A percentile compares a stretch with the other conserved stretches of the same genome.
Conservation (phyloP, 2,797 vertebrate species). For the Tokudaia muenninki region DNA sequence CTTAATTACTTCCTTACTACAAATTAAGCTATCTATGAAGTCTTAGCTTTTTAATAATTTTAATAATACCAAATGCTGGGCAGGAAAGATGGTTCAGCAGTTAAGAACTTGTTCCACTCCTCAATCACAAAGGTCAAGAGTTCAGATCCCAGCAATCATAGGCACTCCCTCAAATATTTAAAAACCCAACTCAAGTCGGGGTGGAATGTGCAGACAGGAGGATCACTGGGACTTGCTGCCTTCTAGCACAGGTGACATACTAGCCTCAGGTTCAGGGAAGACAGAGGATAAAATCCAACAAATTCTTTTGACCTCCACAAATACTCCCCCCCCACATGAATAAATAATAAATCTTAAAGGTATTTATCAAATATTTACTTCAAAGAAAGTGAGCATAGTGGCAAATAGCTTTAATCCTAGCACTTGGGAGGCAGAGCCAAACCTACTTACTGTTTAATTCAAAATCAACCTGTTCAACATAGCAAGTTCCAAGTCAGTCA, state of each 20-base stretch:
- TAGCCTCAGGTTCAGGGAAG: neutral
- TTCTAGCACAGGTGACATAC: too few relatives aligned
- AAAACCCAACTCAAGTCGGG: neutral
- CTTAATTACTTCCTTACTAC: slow-evolving; percentile 28
- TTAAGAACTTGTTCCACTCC: neutral
- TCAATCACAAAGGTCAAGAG: neutral
- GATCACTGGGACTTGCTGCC: neutral
- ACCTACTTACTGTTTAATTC: neutral
- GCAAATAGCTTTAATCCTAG: neutral
- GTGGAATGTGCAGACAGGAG: neutral
- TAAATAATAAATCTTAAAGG: neutral
- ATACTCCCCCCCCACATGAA: neutral
- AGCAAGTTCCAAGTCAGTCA: neutral
- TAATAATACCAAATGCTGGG: neutral
- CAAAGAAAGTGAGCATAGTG: too few relatives aligned
- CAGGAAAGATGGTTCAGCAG: neutral
- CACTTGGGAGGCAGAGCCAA: neutral
- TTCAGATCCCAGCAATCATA: neutral
- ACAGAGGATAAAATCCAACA: neutral
- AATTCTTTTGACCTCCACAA: neutral
- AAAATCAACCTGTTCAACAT: neutral
- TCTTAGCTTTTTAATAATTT: slow-evolving; percentile 7
- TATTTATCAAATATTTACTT: neutral
- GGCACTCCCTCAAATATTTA: neutral
- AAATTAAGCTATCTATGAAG: slow-evolving; percentile 57